A percentile compares a stretch with the other conserved stretches of the same genome.
These are phyloP conservation scores for Spodoptera frugiperda DNA, from an alignment of 1,140 invertebrate genomes.

Conservation along the genomic window DNA sequence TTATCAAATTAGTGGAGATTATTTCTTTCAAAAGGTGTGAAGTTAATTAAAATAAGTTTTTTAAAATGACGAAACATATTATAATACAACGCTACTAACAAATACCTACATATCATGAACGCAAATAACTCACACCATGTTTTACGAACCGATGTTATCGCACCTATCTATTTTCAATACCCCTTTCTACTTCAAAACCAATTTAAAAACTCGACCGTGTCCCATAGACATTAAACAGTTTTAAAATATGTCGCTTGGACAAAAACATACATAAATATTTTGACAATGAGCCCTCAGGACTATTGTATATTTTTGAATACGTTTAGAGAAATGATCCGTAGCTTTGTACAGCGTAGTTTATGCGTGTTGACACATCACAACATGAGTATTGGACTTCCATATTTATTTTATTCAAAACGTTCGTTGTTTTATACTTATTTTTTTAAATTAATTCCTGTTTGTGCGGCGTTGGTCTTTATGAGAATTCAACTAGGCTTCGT, in stretches of 20 bases:
- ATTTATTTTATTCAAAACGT: slow-evolving; percentile 22
- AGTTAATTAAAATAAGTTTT: not conserved
- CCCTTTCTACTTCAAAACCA: not conserved
- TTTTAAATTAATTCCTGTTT: not conserved
- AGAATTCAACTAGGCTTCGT: not conserved
- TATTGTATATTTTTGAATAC: slow-evolving; percentile 27
- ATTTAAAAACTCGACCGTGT: slow-evolving; percentile 6
- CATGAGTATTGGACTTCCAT: slow-evolving; percentile 2
- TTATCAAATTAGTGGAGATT: not conserved
- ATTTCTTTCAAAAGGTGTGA: not conserved
- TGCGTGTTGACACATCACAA: slow-evolving; percentile 24
- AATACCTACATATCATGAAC: too few relatives aligned
- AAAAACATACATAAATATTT: slow-evolving; percentile 39
- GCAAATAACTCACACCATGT: too few relatives aligned
- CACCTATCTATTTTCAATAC: not conserved
- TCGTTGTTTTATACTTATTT: not conserved
- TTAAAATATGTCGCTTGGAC: slow-evolving; percentile 22
- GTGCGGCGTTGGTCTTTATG: slow-evolving; percentile 21
- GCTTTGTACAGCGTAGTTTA: not conserved
- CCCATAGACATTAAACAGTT: not conserved
- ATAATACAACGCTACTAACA: too few relatives aligned
- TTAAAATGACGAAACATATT: not conserved
- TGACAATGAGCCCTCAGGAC: slow-evolving; percentile 9
- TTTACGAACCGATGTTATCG: too few relatives aligned
- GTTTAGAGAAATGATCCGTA: slow-evolving; percentile 5